These are phyloP conservation scores for Drosophila equinoxialis DNA, from an alignment of 1,140 invertebrate genomes.

Conservation along the genomic window DNA sequence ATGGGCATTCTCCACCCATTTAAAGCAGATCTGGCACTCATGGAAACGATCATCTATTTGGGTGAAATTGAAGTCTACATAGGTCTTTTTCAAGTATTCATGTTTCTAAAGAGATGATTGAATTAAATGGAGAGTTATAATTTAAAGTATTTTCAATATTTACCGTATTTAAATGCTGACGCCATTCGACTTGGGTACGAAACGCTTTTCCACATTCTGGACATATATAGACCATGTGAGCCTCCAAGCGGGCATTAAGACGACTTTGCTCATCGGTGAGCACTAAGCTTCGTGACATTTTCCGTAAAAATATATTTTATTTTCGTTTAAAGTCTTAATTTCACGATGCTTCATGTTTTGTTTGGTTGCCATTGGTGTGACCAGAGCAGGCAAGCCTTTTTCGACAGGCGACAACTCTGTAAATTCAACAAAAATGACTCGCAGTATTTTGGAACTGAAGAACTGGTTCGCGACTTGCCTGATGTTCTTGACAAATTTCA, in stretches of 20 bases:
- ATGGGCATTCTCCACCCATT: slow-evolving; percentile 76
- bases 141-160: not conserved
- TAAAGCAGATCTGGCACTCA: slow-evolving; percentile 72
- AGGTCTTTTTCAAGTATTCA: slow-evolving; percentile 66
- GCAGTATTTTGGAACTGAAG: too few species aligned
- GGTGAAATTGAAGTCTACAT: slow-evolving; percentile 70
- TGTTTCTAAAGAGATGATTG: slow-evolving; percentile 49
- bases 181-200: slow-evolving; percentile 72
- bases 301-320: not conserved
- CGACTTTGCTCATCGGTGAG: slow-evolving; percentile 62
- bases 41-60: slow-evolving; percentile 73
- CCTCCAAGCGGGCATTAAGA: slow-evolving; percentile 67
- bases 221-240: slow-evolving; percentile 76
- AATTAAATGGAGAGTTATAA: not conserved
- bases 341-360: too few species aligned
- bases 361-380: too few species aligned
- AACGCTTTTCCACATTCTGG: slow-evolving; percentile 75
- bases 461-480: not conserved
- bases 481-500: too few species aligned
- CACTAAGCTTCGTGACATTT: slow-evolving; percentile 48
- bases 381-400: too few species aligned
- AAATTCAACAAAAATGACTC: too few species aligned
- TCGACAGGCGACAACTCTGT: too few species aligned
- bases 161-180: slow-evolving; percentile 68
- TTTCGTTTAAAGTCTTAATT: too few species aligned